Evolutionary conservation across 2,113 vertebrate genomes (phyloP).

Genomic region (Machaerirhynchus nigripectus): DNA sequence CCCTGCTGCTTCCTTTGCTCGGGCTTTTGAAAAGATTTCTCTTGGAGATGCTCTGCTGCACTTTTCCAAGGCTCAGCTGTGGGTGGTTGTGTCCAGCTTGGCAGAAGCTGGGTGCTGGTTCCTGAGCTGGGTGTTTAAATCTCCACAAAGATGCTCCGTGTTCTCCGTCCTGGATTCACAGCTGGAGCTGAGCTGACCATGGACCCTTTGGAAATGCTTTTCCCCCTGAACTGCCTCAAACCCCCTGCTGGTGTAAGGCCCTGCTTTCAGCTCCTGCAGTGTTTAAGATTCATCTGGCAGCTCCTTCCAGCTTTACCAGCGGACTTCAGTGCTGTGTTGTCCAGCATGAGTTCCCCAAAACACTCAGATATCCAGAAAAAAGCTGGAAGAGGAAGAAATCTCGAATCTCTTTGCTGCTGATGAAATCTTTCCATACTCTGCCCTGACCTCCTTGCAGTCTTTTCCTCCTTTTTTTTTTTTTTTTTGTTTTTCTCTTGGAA

Average conservation of each 20-base stretch:
- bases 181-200: not conserved
- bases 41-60: not conserved
- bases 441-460: not conserved
- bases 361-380: not conserved
- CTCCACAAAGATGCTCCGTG: not conserved
- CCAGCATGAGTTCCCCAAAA: not conserved
- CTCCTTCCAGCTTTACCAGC: not conserved
- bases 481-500: not conserved
- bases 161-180: not conserved
- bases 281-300: not conserved
- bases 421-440: conserved; percentile 21
- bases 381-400: not conserved
- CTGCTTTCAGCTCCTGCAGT: not conserved
- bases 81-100: not conserved
- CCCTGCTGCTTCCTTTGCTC: not conserved
- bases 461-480: not conserved
- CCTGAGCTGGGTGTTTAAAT: not conserved
- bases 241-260: not conserved
- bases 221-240: not conserved
- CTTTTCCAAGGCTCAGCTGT: conserved; percentile 17
- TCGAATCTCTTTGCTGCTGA: not conserved
- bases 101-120: not conserved
- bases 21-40: not conserved
- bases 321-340: rapidly evolving
- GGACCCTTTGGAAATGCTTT: not conserved